Evolutionary conservation across 2,797 vertebrate species (phyloP), one percentile per base, ranked within the genome.

Genomic region (Lepidocolaptes lacrymiger): DNA sequence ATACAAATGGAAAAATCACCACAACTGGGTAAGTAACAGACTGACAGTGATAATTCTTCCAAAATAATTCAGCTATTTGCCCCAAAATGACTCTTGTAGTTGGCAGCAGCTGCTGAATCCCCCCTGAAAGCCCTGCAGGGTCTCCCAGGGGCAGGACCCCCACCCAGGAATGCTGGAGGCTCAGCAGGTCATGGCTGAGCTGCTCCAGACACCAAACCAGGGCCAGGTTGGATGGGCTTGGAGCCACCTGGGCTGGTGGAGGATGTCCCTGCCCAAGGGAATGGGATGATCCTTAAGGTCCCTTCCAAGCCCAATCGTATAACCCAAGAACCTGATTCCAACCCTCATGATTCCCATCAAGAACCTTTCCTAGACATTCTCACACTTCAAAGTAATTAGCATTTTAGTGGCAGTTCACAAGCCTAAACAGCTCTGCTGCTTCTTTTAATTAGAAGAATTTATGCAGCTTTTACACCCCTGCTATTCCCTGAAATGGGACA

Each of bases 401-500:
- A 62, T 79, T 89, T 85, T 61, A 94, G 85, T 44, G 52, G 77
- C 36, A 87, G 78, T 63, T 93, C 66, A 72, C 61, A 89, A 82
- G 51, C 46, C 58, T 64, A 22, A 91, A 85, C 34, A 82, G 58
- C 71, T 91, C 77, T 32, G 64, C 41, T 89, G 49, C 77, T 72
- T 74, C 77, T 87, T 86, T 85, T 76, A 87, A 91, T 56, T 49
- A 79, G 27, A 68, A 72, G 51, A 85, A 54, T 87, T 94, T 52
- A 71, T 17, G 32, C 58, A 75, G 83, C 59, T 37, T 39, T 75
- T 85, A 46, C 78, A 85, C 34, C 54, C 54, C 81, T 87, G 62
- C 85, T 81, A 75, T 72, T 87, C n/a, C 78, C 67, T 26, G 6
- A 51, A 75, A 64, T 3, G 9, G 78, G 62, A 82, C 71, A 64